Percentiles rank a stretch among this genome's conserved stretches.
phyloP scores from a whole-genome alignment of 2,113 vertebrate species.

The Chloropsis hardwickii region DNA sequence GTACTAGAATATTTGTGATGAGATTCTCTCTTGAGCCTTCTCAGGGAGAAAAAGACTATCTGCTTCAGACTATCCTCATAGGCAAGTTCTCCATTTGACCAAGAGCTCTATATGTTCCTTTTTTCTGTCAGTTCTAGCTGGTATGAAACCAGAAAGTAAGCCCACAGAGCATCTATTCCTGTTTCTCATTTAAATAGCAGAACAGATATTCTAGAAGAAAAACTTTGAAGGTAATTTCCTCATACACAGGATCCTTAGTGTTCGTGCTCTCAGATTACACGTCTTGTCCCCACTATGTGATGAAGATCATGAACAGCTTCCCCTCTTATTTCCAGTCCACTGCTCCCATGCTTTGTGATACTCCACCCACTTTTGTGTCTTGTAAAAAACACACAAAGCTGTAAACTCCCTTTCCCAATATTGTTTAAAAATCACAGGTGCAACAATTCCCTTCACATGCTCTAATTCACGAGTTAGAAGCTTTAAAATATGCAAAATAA shows the following conservation, averaged over 20 bases:
- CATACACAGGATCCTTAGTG: neutral
- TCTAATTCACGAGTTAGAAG: neutral
- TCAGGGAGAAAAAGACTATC: neutral
- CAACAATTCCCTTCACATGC: neutral
- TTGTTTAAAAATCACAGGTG: neutral
- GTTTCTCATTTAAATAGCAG: neutral
- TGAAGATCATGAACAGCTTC: neutral
- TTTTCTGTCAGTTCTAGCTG: neutral
- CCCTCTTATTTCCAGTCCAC: neutral
- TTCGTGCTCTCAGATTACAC: fast-evolving
- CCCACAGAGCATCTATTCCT: neutral
- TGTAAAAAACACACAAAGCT: neutral
- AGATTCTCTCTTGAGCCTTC: neutral
- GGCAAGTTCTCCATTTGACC: neutral
- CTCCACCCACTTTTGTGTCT: neutral
- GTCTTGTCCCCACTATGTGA: neutral
- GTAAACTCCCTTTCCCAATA: neutral
- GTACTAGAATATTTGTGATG: neutral
- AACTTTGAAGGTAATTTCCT: neutral
- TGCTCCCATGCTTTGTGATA: neutral
- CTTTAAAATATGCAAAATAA: neutral
- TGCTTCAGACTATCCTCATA: neutral
- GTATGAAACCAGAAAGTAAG: neutral
- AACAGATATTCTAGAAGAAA: neutral
- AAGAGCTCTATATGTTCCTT: neutral